A percentile compares a stretch with the other conserved stretches of the same genome.
phyloP scores from a whole-genome alignment of 2,888 invertebrate genomes.

The Eurytoma adleriae region DNA sequence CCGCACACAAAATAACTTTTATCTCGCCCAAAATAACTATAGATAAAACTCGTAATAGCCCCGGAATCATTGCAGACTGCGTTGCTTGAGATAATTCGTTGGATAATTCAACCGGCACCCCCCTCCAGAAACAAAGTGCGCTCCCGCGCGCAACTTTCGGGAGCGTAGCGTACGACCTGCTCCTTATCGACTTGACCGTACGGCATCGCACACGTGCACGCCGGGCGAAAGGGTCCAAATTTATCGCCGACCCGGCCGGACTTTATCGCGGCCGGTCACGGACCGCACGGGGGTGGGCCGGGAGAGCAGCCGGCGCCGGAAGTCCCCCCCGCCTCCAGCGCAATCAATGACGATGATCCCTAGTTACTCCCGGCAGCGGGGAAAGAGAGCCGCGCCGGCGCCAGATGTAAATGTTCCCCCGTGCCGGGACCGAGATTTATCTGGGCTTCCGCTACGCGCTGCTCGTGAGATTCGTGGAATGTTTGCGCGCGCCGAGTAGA shows the following conservation, averaged over 20 bases:
- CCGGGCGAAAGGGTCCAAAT: slow-evolving; percentile 51
- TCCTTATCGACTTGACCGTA: slow-evolving; percentile 58
- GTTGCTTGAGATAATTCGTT: too few species aligned
- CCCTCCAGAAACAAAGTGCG: background rate
- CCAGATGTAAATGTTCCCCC: slow-evolving; percentile 51
- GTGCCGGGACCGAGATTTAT: slow-evolving; percentile 58
- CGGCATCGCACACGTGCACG: slow-evolving; percentile 24
- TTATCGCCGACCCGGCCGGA: slow-evolving; percentile 56
- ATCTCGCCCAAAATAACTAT: too few species aligned
- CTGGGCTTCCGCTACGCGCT: slow-evolving; percentile 50
- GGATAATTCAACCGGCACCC: background rate
- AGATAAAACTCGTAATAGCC: too few species aligned
- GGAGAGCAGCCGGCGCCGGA: slow-evolving; percentile 52
- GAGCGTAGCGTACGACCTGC: slow-evolving; percentile 57
- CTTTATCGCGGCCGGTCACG: slow-evolving; percentile 49
- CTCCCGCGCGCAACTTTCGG: slow-evolving; percentile 13
- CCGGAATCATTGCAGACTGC: too few species aligned
- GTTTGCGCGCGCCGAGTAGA: background rate
- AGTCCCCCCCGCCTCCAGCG: slow-evolving; percentile 24
- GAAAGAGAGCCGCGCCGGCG: slow-evolving; percentile 16
- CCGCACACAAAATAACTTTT: too few species aligned
- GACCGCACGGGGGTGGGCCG: background rate
- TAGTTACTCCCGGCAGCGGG: slow-evolving; percentile 48
- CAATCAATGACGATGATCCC: slow-evolving; percentile 58
- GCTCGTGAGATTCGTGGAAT: background rate